A percentile compares a stretch with the other conserved stretches of the same genome.
Evolutionary conservation across 2,888 invertebrate genomes (phyloP).

Genomic region (Leptinotarsa haldemani): DNA sequence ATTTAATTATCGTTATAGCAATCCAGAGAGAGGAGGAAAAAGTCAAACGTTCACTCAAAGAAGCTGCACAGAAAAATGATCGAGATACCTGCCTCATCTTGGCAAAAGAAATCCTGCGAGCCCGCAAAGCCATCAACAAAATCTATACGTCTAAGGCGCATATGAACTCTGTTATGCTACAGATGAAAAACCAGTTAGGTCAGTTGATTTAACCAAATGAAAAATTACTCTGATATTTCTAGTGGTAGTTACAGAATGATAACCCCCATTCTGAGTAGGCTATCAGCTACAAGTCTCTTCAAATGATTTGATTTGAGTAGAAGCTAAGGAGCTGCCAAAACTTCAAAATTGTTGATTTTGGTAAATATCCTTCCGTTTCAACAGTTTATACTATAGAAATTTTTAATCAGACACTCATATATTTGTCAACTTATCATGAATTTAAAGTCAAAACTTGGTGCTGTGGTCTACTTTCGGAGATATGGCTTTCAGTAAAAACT

Average conservation of each 20-base stretch:
- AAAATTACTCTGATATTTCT: too few relatives aligned
- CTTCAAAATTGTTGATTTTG: too few relatives aligned
- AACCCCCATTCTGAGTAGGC: too few relatives aligned
- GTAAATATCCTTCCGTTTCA: neutral
- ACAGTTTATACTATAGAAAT: neutral
- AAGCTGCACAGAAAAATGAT: slow-evolving; percentile 95
- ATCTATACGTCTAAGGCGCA: slow-evolving; percentile 97
- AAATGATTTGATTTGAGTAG: too few relatives aligned
- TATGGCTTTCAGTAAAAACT: too few relatives aligned
- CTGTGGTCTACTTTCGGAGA: too few relatives aligned
- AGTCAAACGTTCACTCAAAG: slow-evolving; percentile 91
- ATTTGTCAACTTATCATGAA: too few relatives aligned
- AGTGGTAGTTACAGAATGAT: too few relatives aligned
- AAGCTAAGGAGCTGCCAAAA: too few relatives aligned
- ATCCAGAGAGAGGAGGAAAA: slow-evolving; percentile 98
- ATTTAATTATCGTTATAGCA: slow-evolving; percentile 66
- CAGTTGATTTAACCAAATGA: slow-evolving; percentile 49
- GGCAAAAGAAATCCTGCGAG: slow-evolving; percentile 91
- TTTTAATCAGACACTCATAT: too few relatives aligned
- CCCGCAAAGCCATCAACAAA: slow-evolving; percentile 88
- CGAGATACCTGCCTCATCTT: slow-evolving; percentile 93
- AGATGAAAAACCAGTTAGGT: slow-evolving; percentile 98
- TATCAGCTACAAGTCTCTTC: too few relatives aligned
- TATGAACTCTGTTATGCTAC: slow-evolving; percentile 93
- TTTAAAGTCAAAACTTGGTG: too few relatives aligned